Percentiles rank a stretch among this genome's conserved stretches.
These are phyloP conservation scores for Cantharis rufa DNA, from an alignment of 2,888 invertebrate species.

Conservation along the genomic window DNA sequence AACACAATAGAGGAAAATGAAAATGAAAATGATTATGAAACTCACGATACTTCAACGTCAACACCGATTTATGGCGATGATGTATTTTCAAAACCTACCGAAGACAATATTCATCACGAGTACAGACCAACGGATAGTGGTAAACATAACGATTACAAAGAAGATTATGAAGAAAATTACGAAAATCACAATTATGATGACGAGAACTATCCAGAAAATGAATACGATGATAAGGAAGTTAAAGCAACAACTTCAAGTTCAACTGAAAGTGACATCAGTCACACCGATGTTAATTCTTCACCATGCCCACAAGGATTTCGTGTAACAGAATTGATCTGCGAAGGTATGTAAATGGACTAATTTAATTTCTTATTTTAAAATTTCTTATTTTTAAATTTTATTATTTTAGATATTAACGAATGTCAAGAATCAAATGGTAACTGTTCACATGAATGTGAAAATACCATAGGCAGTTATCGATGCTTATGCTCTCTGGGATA, in stretches of 20 bases:
- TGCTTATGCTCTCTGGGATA: slow-evolving; percentile 67
- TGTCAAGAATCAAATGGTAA: slow-evolving; percentile 42
- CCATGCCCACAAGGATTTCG: slow-evolving; percentile 43
- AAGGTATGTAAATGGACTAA: slow-evolving; percentile 4
- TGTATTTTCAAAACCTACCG: background rate
- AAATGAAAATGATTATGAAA: background rate
- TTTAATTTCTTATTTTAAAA: no score
- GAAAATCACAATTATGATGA: slow-evolving; percentile 1
- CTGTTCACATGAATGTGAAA: slow-evolving; percentile 59
- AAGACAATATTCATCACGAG: background rate
- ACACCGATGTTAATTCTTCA: background rate
- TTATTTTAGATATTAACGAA: slow-evolving; percentile 47
- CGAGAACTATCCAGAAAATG: background rate
- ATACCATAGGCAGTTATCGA: slow-evolving; percentile 57
- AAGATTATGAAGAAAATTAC: slow-evolving; percentile 1
- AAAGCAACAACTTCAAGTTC: background rate
- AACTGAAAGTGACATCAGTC: background rate
- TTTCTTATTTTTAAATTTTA: background rate
- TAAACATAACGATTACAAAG: slow-evolving; percentile 1
- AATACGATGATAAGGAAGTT: background rate
- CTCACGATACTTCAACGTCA: background rate
- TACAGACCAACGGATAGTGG: background rate
- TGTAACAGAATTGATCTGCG: slow-evolving; percentile 8
- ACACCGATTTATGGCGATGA: background rate
- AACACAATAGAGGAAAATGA: background rate